Conservation (phyloP, 2,888 invertebrate genomes). For the Geotrupes spiniger region DNA sequence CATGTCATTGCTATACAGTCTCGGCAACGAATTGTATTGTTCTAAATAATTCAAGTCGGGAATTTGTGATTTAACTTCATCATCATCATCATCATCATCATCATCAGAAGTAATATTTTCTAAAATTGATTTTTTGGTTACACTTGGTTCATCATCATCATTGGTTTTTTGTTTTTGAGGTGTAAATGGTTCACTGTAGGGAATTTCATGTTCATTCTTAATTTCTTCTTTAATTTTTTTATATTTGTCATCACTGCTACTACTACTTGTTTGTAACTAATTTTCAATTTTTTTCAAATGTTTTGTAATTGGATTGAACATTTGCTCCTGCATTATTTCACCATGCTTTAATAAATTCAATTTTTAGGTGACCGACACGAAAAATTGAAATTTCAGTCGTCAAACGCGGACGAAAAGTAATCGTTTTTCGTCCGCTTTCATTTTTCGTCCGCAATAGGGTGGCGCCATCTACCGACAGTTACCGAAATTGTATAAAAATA, state of each 20-base stretch:
- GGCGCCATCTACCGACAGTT: no score
- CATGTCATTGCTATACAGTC: constrained; percentile 15
- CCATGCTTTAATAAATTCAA: constrained; percentile 8
- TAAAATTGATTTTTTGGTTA: not conserved
- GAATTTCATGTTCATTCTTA: not conserved
- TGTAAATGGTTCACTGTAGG: not conserved
- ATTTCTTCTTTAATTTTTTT: constrained; percentile 8
- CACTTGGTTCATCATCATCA: not conserved
- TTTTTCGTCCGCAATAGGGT: no score
- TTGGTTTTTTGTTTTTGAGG: not conserved
- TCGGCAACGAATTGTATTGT: constrained; percentile 20
- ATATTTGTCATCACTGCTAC: no score
- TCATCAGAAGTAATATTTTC: constrained; percentile 1
- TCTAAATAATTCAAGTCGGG: constrained; percentile 7
- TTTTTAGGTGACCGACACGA: no score
- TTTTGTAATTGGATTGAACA: constrained; percentile 5
- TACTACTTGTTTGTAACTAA: not conserved
- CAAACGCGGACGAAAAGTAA: no score
- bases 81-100: constrained; percentile 11
- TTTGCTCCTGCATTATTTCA: constrained; percentile 8
- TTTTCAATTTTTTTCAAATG: not conserved
- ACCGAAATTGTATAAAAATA: no score
- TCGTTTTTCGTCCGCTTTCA: no score
- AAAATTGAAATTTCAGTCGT: no score
- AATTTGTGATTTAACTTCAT: not conserved